These are phyloP conservation scores for Cyprinodon brontotheroides DNA, from an alignment of 2,113 vertebrate genomes.

Conservation along the genomic window DNA sequence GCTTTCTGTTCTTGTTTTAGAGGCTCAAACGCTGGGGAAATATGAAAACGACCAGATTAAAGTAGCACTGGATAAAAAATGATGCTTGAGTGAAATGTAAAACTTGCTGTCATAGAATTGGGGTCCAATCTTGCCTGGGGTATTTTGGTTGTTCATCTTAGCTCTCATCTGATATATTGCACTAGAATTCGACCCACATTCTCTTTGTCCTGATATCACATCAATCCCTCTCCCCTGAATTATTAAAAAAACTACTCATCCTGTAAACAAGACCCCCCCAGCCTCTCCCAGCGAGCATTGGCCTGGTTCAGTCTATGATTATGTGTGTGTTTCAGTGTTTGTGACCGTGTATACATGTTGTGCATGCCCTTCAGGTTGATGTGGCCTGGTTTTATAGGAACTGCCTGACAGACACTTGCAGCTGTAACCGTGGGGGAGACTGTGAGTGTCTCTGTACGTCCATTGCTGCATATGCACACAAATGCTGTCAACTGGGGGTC, in stretches of 20 bases:
- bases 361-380: constrained; percentile 83
- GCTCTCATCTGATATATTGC: constrained; percentile 51
- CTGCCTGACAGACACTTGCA: constrained; percentile 96
- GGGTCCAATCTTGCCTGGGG: constrained; percentile 14
- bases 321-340: constrained; percentile 21
- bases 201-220: constrained; percentile 58
- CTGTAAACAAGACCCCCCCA: constrained; percentile 49
- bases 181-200: constrained; percentile 65
- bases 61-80: not conserved
- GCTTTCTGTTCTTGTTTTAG: not conserved
- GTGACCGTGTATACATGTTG: constrained; percentile 10
- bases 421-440: constrained; percentile 96
- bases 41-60: not conserved
- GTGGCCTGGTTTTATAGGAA: constrained; percentile 98
- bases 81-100: not conserved
- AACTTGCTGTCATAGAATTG: constrained; percentile 7
- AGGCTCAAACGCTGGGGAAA: not conserved
- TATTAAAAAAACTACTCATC: constrained; percentile 63
- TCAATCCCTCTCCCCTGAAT: constrained; percentile 63
- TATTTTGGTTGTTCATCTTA: constrained; percentile 50
- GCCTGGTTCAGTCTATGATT: constrained; percentile 44
- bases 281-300: constrained; percentile 47
- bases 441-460: constrained; percentile 97
- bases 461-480: constrained; percentile 94
- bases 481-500: constrained; percentile 94